Percentiles rank a stretch among this genome's conserved stretches.
These are phyloP conservation scores for Phataginus tetradactyla DNA, from an alignment of 2,797 vertebrate genomes.

Conservation along the genomic window DNA sequence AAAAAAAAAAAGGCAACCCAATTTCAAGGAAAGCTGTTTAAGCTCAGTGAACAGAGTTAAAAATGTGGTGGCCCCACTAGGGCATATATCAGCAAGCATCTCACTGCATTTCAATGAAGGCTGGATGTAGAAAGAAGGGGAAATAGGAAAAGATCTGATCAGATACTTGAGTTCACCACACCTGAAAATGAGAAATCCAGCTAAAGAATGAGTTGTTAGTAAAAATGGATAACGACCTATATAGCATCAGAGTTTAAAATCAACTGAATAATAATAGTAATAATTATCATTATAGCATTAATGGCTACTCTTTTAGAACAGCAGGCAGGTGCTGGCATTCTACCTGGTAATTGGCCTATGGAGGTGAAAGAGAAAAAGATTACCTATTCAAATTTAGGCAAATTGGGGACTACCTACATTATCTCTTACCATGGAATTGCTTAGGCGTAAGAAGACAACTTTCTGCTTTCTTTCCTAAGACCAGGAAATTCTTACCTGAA, in stretches of 20 bases:
- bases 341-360: not conserved
- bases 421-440: not conserved
- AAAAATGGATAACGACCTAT: not conserved
- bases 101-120: not conserved
- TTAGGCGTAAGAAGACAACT: not conserved
- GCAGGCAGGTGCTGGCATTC: not conserved
- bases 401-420: not conserved
- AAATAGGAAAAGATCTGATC: not conserved
- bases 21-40: constrained; percentile 17
- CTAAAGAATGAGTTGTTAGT: not conserved
- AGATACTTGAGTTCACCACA: not conserved
- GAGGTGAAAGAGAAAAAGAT: not conserved
- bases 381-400: not conserved
- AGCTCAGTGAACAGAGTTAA: not conserved
- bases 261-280: not conserved
- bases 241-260: not conserved
- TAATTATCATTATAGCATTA: not conserved
- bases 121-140: not conserved
- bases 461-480: not conserved
- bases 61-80: not conserved
- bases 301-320: not conserved
- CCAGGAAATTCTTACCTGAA: not conserved
- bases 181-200: not conserved
- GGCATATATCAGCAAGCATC: not conserved
- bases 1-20: not conserved